A percentile compares a stretch with the other conserved stretches of the same genome.
Conservation (phyloP, 1,140 invertebrate species). For the Sweltsa coloradensis region DNA sequence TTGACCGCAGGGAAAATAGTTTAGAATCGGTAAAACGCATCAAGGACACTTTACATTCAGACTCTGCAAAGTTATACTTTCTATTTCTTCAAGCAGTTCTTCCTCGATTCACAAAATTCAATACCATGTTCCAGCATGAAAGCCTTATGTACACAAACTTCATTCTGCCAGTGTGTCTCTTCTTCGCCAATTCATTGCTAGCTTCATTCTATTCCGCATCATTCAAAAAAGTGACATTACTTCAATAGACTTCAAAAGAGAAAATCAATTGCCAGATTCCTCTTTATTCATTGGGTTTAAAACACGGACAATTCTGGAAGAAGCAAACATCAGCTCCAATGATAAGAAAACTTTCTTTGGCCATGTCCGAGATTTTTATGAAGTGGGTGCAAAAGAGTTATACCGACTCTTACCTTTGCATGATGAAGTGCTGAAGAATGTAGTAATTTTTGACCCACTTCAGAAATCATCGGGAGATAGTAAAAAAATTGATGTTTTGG, state of each 20-base stretch:
- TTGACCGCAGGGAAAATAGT: background rate
- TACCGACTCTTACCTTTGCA: conserved; percentile 1
- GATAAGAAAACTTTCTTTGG: background rate
- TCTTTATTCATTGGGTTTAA: conserved; percentile 1
- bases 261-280: background rate
- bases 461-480: background rate
- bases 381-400: background rate
- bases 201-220: background rate
- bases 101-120: conserved; percentile 1
- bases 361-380: background rate
- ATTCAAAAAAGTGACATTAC: conserved; percentile 1
- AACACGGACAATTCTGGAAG: background rate
- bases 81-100: conserved; percentile 1
- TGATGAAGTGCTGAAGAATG: conserved; percentile 1
- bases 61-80: background rate
- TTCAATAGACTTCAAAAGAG: background rate
- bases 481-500: background rate
- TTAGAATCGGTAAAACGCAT: background rate
- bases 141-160: conserved; percentile 1
- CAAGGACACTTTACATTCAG: background rate
- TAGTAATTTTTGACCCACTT: background rate
- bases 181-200: conserved; percentile 1
- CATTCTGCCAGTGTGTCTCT: background rate
- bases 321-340: background rate
- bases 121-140: background rate